Evolutionary conservation across 2,888 invertebrate genomes (phyloP), one percentile per base, ranked within the genome.

Genomic region (Orchestes rusci): DNA sequence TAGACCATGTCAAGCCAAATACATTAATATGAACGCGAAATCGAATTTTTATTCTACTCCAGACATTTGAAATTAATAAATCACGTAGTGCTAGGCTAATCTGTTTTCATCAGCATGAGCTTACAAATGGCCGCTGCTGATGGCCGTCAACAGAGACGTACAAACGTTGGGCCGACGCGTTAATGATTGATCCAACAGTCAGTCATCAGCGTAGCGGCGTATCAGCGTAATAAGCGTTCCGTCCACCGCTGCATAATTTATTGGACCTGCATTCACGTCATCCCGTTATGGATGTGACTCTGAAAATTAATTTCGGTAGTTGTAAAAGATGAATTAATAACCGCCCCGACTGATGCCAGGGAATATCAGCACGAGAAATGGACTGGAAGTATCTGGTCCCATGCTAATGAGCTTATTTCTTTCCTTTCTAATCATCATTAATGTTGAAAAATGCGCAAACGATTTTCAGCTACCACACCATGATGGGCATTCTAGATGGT

Each of bases 241-340:
- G 43, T 40, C 50, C 45, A 45, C 45, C 33, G 50, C 50, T 51
- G 50, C 50, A 51, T 51, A 51, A 51, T 51, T 51, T 51, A 51
- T 51, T 47, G 50, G 50, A 47, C 50, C 50, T 51, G 50, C 50
- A 51, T 51, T 51, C 50, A 51, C 50, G 50, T 51, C 50, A 51
- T 41, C 50, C 46, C 39, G 61, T 62, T 61, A 62, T 62, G 59
- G 61, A 62, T 62, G 62, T 60, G 59, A 51, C 54, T 58, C 57
- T 56, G 58, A 59, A 61, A 60, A 61, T 62, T 61, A 62, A 61
- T 62, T 62, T 62, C 61, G 56, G 60, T 58, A 61, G 59, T 60
- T 60, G 53, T 56, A 56, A 59, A 60, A 61, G 60, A 60, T 59
- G 59, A 60, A 62, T 62, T 62, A 60, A 60, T 62, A 60, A 39